Percentiles rank a stretch among this genome's conserved stretches.
Conservation (phyloP, 2,113 vertebrate genomes). For the Phyllopteryx taeniolatus region DNA sequence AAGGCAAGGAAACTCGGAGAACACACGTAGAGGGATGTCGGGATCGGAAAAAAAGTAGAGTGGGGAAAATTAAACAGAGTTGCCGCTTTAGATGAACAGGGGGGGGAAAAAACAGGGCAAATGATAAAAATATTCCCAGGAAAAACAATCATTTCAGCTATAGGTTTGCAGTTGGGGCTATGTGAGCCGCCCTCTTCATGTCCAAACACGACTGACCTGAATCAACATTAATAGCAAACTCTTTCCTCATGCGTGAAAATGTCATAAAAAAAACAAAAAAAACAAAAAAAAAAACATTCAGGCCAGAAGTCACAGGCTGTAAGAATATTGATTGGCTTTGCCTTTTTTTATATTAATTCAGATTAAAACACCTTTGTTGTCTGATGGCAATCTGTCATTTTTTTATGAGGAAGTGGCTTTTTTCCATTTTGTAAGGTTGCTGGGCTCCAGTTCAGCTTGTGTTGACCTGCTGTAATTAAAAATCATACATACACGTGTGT, state of each 20-base stretch:
- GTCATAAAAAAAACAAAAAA: conserved; percentile 4
- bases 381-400: conserved; percentile 27
- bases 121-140: conserved; percentile 8
- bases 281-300: conserved; percentile 1
- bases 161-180: conserved; percentile 1
- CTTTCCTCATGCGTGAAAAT: conserved; percentile 18
- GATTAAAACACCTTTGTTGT: conserved; percentile 24
- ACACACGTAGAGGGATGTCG: conserved; percentile 49
- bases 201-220: conserved; percentile 15
- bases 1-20: conserved; percentile 43
- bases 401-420: conserved; percentile 43
- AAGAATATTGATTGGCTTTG: conserved; percentile 18
- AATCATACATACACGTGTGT: neutral
- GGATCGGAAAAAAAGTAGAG: conserved; percentile 41
- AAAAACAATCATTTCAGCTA: conserved; percentile 9
- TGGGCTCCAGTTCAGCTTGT: conserved; percentile 11
- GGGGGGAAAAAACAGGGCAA: neutral
- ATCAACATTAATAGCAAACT: conserved; percentile 1
- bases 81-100: conserved; percentile 39
- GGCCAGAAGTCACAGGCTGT: neutral
- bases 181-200: neutral
- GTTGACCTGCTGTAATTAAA: conserved; percentile 13
- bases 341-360: conserved; percentile 37
- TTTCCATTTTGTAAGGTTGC: conserved; percentile 16
- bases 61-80: conserved; percentile 68